Percentiles rank a stretch among this genome's conserved stretches.
These are phyloP conservation scores for Picus viridis DNA, from an alignment of 2,797 vertebrate genomes.

Conservation along the genomic window DNA sequence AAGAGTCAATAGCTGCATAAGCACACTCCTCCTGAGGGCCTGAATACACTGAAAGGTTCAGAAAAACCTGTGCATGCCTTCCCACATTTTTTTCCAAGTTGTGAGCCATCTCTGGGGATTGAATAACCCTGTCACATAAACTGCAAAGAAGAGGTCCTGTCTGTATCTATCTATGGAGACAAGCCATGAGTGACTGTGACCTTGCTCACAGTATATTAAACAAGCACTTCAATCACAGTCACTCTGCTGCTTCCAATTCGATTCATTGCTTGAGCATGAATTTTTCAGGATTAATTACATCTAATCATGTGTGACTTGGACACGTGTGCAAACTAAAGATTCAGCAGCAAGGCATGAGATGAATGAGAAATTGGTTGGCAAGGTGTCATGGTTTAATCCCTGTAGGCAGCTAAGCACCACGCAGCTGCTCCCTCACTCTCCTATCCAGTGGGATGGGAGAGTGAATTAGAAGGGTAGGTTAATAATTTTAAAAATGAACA, in stretches of 20 bases:
- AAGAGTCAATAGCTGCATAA: neutral
- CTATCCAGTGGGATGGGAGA: neutral
- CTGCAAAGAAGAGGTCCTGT: neutral
- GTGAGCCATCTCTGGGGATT: neutral
- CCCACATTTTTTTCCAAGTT: neutral
- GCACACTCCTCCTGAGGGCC: neutral
- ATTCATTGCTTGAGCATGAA: conserved; percentile 5
- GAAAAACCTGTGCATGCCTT: neutral
- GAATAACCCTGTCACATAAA: neutral
- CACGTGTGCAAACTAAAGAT: neutral
- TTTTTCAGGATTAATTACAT: conserved; percentile 50
- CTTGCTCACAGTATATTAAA: neutral
- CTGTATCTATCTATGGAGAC: neutral
- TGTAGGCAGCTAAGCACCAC: neutral
- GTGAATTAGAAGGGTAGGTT: neutral
- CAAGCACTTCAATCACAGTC: neutral
- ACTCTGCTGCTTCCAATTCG: neutral
- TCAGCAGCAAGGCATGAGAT: neutral
- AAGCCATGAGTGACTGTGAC: neutral
- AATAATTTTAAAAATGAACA: neutral
- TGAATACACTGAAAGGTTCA: neutral
- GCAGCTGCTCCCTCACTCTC: neutral
- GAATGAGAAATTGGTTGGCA: conserved; percentile 25
- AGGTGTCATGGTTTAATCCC: neutral
- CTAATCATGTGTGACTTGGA: conserved; percentile 12